A percentile compares a stretch with the other conserved stretches of the same genome.
These are phyloP conservation scores for Enteromius anoplus DNA, from an alignment of 2,797 vertebrate genomes.

Conservation along the genomic window DNA sequence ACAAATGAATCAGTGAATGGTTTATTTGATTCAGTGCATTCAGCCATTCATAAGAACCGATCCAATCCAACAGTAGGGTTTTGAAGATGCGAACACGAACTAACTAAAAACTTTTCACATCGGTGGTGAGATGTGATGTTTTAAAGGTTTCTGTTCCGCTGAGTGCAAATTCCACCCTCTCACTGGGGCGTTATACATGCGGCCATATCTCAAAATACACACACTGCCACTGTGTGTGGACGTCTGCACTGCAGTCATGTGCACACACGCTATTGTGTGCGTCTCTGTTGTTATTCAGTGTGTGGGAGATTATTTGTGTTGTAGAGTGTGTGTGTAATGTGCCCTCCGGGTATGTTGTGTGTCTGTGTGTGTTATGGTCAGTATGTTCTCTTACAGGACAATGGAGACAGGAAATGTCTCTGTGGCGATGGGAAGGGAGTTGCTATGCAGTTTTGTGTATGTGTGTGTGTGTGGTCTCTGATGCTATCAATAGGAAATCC, in stretches of 20 bases:
- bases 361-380: conserved; percentile 50
- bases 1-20: background rate
- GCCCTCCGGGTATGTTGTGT: conserved; percentile 31
- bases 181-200: conserved; percentile 11
- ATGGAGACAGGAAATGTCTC: conserved; percentile 57
- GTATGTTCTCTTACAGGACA: conserved; percentile 50
- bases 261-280: conserved; percentile 18
- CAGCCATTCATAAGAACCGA: background rate
- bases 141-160: conserved; percentile 19
- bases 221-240: conserved; percentile 24
- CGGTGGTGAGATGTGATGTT: background rate
- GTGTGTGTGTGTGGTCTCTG: conserved; percentile 36
- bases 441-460: conserved; percentile 32
- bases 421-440: conserved; percentile 53
- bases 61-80: background rate
- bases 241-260: conserved; percentile 15
- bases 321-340: conserved; percentile 28
- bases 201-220: conserved; percentile 44
- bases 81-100: background rate
- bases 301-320: conserved; percentile 32
- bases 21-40: background rate
- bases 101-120: background rate
- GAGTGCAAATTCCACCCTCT: conserved; percentile 28
- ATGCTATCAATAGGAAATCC: conserved; percentile 40
- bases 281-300: conserved; percentile 15